These are phyloP conservation scores for Cotesia chilonis DNA, from an alignment of 1,140 invertebrate species.

Conservation along the genomic window DNA sequence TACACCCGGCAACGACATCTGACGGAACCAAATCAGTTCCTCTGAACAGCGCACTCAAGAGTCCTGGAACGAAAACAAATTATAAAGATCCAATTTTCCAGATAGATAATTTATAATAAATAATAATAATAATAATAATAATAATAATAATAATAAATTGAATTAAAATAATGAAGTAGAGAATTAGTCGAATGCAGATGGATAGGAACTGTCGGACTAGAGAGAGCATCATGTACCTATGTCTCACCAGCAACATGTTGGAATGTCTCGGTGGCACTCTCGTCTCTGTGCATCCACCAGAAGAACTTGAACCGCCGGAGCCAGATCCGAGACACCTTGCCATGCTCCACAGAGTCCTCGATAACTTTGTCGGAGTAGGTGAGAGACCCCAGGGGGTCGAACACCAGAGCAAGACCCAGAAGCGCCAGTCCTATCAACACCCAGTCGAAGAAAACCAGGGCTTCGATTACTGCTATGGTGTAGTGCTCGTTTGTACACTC, in stretches of 20 bases:
- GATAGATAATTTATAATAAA: background rate
- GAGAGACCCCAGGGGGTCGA: conserved; percentile 81
- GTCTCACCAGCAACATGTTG: conserved; percentile 81
- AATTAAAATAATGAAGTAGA: background rate
- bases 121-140: background rate
- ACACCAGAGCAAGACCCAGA: conserved; percentile 79
- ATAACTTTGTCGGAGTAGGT: conserved; percentile 70
- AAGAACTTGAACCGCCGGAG: conserved; percentile 78
- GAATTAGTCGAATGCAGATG: background rate
- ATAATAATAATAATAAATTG: conserved; percentile 10
- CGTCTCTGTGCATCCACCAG: conserved; percentile 82
- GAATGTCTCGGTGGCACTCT: conserved; percentile 83
- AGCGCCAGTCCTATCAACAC: conserved; percentile 77
- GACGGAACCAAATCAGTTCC: conserved; percentile 88
- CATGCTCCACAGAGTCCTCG: conserved; percentile 63
- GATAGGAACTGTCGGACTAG: too few species aligned
- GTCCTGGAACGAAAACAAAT: conserved; percentile 58
- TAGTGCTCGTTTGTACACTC: conserved; percentile 75
- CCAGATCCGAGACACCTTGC: conserved; percentile 72
- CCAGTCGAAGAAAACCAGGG: conserved; percentile 84
- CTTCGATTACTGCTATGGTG: conserved; percentile 77
- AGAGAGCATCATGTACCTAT: conserved; percentile 58
- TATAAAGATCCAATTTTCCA: too few species aligned
- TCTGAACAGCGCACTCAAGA: conserved; percentile 79
- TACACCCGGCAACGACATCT: conserved; percentile 86